Base-by-base conservation (phyloP, 2,888 invertebrate species). In the Drosophila birchii region DNA sequence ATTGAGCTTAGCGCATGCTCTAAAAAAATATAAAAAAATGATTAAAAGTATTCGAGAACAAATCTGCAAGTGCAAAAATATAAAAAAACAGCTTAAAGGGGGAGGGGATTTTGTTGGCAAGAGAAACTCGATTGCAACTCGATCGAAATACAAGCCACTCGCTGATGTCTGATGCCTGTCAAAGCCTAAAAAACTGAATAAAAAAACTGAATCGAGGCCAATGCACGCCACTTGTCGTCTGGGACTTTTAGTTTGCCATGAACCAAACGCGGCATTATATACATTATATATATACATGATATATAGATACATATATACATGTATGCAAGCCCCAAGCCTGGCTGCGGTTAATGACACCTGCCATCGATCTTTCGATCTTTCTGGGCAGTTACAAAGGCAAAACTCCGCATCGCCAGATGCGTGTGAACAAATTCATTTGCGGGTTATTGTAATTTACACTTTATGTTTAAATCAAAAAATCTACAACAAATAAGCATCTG, bases 161-260 rank as follows among this genome's bases (percentile, higher is more conserved):
- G 38, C 69, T 36, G 70, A 69, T 56, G 67, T 39, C 70, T 68
- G 68, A 68, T 69, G 70, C 68, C 86, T 88, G 83, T 88, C 83
- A 84, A 74, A 86, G 83, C 77, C 80, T 49, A 73, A 80, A 88
- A 54, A 54, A 38, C 53, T 36, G 53, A 53, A 36, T 71, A 64
- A 49, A 47, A 51, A 74, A 68, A 53, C 43, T 36, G 44, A 68
- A 68, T 69, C 72, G 77, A 66, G 77, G 76, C 77, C 72, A 76
- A 36, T 77, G 76, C 72, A 60, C 76, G 82, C 71, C 38, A 58
- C 70, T 70, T 69, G 70, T 70, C 68, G 68, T 68, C 67, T 49
- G 70, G 36, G 41, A 58, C n/a, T 70, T 69, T 51, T 32, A 70
- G 70, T 68, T 68, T 69, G 41, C 68, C 68, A 68, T 68, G 70